These are phyloP conservation scores for Aphelinus certus DNA, from an alignment of 1,140 invertebrate genomes.

Conservation along the genomic window DNA sequence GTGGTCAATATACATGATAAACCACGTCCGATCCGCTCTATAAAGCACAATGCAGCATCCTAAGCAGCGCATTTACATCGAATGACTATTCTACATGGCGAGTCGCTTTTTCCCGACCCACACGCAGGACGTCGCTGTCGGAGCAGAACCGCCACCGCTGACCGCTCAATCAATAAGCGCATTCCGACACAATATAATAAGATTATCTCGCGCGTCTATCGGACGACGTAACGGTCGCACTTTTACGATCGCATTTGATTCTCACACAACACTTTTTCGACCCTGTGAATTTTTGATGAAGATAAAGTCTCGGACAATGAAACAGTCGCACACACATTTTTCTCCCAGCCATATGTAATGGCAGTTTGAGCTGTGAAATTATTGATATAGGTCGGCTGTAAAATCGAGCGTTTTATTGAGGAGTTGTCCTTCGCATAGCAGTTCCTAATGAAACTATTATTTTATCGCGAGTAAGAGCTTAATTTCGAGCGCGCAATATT, in stretches of 20 bases:
- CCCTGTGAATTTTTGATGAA: constrained; percentile 22
- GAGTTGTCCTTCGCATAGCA: too few species aligned
- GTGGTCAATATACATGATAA: too few species aligned
- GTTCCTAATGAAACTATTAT: too few species aligned
- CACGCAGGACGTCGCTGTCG: background rate
- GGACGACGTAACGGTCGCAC: constrained; percentile 19
- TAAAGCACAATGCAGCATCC: background rate
- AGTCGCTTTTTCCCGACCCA: background rate
- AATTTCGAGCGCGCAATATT: too few species aligned
- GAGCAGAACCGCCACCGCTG: background rate
- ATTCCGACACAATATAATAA: background rate
- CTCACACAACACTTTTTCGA: constrained; percentile 1
- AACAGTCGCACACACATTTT: too few species aligned
- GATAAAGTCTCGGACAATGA: background rate
- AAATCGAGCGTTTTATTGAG: too few species aligned
- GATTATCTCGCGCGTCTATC: constrained; percentile 9
- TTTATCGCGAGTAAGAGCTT: too few species aligned
- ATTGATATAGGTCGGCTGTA: too few species aligned
- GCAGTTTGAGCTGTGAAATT: too few species aligned
- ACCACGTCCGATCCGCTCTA: too few species aligned
- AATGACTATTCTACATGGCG: background rate
- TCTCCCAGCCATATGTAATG: too few species aligned
- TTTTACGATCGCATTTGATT: constrained; percentile 31
- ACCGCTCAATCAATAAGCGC: constrained; percentile 15
- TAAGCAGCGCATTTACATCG: background rate